phyloP scores from a whole-genome alignment of 2,797 vertebrate species.

The Mustela erminea region DNA sequence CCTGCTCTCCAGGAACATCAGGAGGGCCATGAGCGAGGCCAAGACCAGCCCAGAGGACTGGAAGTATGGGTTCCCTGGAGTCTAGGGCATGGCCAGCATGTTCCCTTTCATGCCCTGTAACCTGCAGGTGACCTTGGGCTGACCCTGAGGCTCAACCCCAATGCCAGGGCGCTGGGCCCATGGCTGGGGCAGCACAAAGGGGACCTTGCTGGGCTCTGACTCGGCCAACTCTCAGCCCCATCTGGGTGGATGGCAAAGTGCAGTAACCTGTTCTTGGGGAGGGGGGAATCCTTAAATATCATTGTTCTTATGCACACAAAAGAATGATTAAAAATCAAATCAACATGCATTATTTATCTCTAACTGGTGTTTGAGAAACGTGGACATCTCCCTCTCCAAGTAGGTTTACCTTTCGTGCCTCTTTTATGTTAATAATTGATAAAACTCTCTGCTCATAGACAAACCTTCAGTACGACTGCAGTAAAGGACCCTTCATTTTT shows the following conservation, averaged over 20 bases:
- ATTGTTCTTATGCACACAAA: constrained; percentile 49
- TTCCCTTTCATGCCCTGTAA: constrained; percentile 82
- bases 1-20: constrained; percentile 78
- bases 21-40: constrained; percentile 74
- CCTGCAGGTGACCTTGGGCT: constrained; percentile 78
- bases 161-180: constrained; percentile 80
- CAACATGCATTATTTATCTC: constrained; percentile 28
- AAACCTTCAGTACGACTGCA: not conserved
- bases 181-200: constrained; percentile 81
- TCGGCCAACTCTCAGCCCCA: not conserved
- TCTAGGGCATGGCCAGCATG: constrained; percentile 80
- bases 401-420: not conserved
- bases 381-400: constrained; percentile 1
- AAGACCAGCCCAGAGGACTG: constrained; percentile 84
- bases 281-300: not conserved
- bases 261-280: not conserved
- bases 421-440: constrained; percentile 41
- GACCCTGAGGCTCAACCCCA: constrained; percentile 85
- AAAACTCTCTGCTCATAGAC: not conserved
- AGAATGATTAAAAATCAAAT: constrained; percentile 58
- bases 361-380: not conserved
- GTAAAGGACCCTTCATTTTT: constrained; percentile 42
- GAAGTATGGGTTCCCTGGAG: constrained; percentile 73
- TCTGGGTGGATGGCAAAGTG: not conserved
- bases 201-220: constrained; percentile 61